Conservation (phyloP, 2,888 invertebrate genomes). For the Diplolepis rosae region DNA sequence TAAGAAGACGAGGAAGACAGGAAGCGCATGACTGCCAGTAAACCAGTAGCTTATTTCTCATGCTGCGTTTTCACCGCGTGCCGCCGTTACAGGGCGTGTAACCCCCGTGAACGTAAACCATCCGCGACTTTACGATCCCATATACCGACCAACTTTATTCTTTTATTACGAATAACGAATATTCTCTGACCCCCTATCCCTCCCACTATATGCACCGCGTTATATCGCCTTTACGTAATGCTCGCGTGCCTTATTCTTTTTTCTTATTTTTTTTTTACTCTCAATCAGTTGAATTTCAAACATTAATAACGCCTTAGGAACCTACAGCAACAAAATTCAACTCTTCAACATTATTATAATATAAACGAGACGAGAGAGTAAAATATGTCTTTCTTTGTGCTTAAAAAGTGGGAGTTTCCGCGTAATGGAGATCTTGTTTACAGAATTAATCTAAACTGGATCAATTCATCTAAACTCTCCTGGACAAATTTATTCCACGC, state of each 20-base stretch:
- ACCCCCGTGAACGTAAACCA: constrained; percentile 58
- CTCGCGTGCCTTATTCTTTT: constrained; percentile 14
- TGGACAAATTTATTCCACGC: constrained; percentile 51
- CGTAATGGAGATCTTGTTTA: not conserved
- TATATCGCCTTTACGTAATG: constrained; percentile 29
- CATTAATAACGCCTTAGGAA: not conserved
- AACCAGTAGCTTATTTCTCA: constrained; percentile 31
- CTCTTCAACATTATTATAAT: not conserved
- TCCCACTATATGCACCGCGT: constrained; percentile 43
- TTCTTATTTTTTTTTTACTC: no score
- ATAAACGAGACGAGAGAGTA: not conserved
- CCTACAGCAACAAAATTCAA: not conserved
- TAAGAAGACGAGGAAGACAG: constrained; percentile 17
- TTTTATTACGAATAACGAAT: constrained; percentile 68
- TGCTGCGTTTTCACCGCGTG: constrained; percentile 22
- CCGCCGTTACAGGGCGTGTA: constrained; percentile 11
- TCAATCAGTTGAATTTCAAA: not conserved
- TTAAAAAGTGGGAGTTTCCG: not conserved
- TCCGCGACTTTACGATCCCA: constrained; percentile 66
- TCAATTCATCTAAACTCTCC: constrained; percentile 20
- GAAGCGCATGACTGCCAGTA: constrained; percentile 4
- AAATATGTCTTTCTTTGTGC: not conserved
- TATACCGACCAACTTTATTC: constrained; percentile 64
- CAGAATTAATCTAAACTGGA: constrained; percentile 3
- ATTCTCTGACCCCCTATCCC: constrained; percentile 44